Evolutionary conservation across 2,797 vertebrate genomes (phyloP), one percentile per base, ranked within the genome.

Genomic region (Microtus agrestis): DNA sequence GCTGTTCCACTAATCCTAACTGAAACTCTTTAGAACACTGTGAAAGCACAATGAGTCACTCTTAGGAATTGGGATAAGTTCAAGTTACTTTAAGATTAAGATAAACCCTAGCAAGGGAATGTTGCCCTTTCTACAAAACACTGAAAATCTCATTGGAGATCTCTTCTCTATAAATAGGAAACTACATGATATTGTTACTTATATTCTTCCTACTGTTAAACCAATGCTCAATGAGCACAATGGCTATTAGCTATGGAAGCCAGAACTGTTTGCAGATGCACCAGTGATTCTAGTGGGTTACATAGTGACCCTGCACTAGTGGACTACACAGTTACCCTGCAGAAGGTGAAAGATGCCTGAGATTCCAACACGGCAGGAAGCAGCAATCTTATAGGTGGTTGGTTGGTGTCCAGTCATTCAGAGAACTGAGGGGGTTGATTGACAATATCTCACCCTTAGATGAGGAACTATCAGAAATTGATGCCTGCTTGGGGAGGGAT

Each of bases 1-100:
- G 12, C 19, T 91, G 21, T 63, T 61, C 6, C 13, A 37, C 40
- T 79, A 59, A 77, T 89, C 21, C 19, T 78, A 54, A 54, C 21
- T 61, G 23, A 27, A 76, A 48, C 11, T 48, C 46, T 84, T 21
- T 91, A 6, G 4, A 12, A 74, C 77, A 56, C 23, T 71, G 17
- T 43, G 43, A 48, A 80, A 93, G 85, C 2, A 37, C 21, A n/a
- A 76, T 54, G n/a, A 87, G 78, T 71, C 37, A 48, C 19, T 93
- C 69, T 7, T 0, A 6, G 31, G n/a, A 71, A 29, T 4, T 71
- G 43, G 37, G 10, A 77, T 74, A 40, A 65, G 95, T 96, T 84
- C 29, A 80, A 69, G 15, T 69, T 76, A 89, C 74, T 94, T 96
- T 78, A 9, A 51, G 25, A 78, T 94, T 91, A 90, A 79, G 78